Evolutionary conservation across 1,140 invertebrate species (phyloP), one percentile per base, ranked within the genome.

Genomic region (Panagrolaimus sp.): DNA sequence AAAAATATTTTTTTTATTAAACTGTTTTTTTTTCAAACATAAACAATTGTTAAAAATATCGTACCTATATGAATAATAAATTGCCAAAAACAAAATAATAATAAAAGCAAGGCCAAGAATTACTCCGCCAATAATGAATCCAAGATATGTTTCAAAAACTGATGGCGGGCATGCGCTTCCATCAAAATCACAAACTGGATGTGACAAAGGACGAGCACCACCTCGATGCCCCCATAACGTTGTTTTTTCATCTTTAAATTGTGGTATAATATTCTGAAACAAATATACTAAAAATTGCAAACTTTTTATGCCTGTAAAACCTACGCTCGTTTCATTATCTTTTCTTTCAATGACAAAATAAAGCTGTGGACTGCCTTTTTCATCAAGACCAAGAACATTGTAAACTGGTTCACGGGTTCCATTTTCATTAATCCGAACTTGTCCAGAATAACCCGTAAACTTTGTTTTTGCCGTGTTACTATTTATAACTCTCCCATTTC

Each of bases 381-480:
- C 13, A 46, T 72, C 62, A n/a, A 74, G 51, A 11, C 27, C 62
- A 4, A 63, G 66, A 0, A 72, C 72, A 25, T 48, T 25, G 43
- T 76, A 75, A 16, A 69, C 38, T 43, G 73, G 73, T 7, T 66
- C 57, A 45, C 73, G 27, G 14, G 65, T 73, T n/a, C 73, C 73
- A 67, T 75, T 66, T 53, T 66, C 38, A 38, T 61, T 57, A 11
- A 76, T 51, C 11, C 23, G 51, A 16, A 74, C 72, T 13, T 23
- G 9, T 61, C 73, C 73, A 7, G 73, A 72, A 16, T 44, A 57
- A 13, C 73, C 73, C 31, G 31, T 7, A 38, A 38, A 38, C 7
- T 38, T 38, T 4, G 31, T 38, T 38, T 38, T 38, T 16, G 51
- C 20, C n/a, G 9, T 23, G 27, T 57, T 57, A 57, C 51, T 57